Conservation (phyloP, 2,113 vertebrate genomes). For the Poeciliopsis turrubarensis region DNA sequence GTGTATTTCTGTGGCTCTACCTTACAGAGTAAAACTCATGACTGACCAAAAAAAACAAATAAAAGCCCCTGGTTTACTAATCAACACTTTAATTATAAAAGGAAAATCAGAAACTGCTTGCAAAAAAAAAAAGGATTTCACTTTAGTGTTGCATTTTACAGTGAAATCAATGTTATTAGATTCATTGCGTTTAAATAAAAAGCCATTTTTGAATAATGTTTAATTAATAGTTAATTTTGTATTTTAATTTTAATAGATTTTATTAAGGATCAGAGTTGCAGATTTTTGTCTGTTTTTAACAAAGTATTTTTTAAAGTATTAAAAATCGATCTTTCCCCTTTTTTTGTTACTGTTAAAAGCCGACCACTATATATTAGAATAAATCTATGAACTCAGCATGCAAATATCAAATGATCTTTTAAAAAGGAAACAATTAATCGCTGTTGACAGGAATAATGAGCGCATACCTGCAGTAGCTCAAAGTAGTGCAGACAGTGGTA, state of each 20-base stretch:
- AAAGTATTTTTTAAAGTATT: not conserved
- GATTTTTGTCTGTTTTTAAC: not conserved
- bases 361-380: not conserved
- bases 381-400: not conserved
- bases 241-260: too few relatives aligned
- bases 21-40: too few relatives aligned
- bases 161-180: not conserved
- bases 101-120: not conserved
- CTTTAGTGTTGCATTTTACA: not conserved
- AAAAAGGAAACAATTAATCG: too few relatives aligned
- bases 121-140: not conserved
- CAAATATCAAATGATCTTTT: not conserved
- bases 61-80: not conserved
- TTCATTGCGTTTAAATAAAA: not conserved
- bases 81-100: not conserved
- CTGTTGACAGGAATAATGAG: rapidly evolving
- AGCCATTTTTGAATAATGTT: too few relatives aligned
- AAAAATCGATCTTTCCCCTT: not conserved
- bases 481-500: constrained; percentile 99
- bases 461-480: constrained; percentile 92
- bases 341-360: not conserved
- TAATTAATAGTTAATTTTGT: too few relatives aligned
- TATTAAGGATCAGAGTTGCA: not conserved
- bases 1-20: too few relatives aligned
- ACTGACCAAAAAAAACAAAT: not conserved